These are phyloP conservation scores for Menidia menidia DNA, from an alignment of 2,797 vertebrate species.

Conservation along the genomic window DNA sequence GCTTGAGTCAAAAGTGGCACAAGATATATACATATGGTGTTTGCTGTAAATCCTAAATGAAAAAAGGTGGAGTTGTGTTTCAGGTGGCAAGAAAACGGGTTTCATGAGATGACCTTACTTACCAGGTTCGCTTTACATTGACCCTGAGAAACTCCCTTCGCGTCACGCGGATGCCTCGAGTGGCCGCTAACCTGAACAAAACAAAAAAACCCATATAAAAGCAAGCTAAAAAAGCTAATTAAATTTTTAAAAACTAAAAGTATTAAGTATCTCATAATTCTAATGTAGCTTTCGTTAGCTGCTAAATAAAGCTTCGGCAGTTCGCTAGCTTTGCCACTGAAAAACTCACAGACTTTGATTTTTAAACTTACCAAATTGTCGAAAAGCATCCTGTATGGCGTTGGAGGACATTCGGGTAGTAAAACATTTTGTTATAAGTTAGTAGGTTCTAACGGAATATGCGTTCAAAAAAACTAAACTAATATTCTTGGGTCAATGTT, in stretches of 20 bases:
- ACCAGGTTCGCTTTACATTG: slow-evolving; percentile 86
- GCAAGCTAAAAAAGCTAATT: too few species aligned
- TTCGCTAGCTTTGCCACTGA: background rate
- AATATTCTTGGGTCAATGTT: background rate
- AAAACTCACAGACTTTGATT: background rate
- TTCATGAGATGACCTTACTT: slow-evolving; percentile 15
- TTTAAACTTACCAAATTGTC: slow-evolving; percentile 86
- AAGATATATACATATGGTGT: background rate
- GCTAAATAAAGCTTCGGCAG: background rate
- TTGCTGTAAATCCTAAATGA: background rate
- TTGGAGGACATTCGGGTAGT: slow-evolving; percentile 86
- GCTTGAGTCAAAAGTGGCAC: background rate
- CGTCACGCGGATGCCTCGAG: slow-evolving; percentile 80
- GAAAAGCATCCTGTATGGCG: slow-evolving; percentile 87
- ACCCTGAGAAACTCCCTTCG: slow-evolving; percentile 87
- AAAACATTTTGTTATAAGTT: slow-evolving; percentile 81
- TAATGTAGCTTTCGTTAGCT: background rate
- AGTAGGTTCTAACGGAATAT: too few species aligned
- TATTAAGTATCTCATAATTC: background rate
- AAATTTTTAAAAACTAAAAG: background rate
- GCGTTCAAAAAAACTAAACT: too few species aligned
- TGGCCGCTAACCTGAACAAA: slow-evolving; percentile 85
- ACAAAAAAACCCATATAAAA: too few species aligned
- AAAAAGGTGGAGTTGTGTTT: background rate
- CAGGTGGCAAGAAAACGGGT: background rate